These are phyloP conservation scores for Chrysemys picta DNA, from an alignment of 2,113 vertebrate genomes.

Conservation along the genomic window DNA sequence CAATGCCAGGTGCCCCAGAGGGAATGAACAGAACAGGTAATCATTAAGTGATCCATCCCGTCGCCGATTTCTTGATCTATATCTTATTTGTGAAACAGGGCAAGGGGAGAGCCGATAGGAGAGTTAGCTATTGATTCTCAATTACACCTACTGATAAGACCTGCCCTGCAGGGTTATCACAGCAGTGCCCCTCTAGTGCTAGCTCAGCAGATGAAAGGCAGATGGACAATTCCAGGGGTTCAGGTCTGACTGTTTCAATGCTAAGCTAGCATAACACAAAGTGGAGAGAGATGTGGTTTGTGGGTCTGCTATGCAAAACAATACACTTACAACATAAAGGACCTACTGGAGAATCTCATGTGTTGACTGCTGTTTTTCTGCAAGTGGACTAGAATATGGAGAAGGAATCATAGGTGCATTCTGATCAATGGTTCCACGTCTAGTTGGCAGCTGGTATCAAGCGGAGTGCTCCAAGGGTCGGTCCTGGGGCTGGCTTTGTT, in stretches of 20 bases:
- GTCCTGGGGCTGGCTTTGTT: no score
- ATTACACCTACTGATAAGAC: slow-evolving; percentile 73
- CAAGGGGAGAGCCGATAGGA: slow-evolving; percentile 52
- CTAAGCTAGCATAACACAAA: slow-evolving; percentile 73
- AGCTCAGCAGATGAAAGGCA: slow-evolving; percentile 77
- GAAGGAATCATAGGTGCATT: neutral
- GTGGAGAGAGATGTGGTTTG: slow-evolving; percentile 72
- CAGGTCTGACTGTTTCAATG: slow-evolving; percentile 74
- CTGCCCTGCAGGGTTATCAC: slow-evolving; percentile 63
- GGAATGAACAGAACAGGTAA: no score
- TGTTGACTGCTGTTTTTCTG: slow-evolving; percentile 6
- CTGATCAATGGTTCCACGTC: no score
- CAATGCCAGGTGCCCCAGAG: no score
- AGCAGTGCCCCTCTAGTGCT: slow-evolving; percentile 60
- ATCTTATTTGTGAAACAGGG: slow-evolving; percentile 75
- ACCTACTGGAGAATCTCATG: neutral
- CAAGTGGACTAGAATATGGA: accelerated
- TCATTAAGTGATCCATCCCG: no score
- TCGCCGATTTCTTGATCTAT: slow-evolving; percentile 35
- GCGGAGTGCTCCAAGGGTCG: no score
- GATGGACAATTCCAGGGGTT: slow-evolving; percentile 82
- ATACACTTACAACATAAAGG: slow-evolving; percentile 40
- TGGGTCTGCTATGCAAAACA: slow-evolving; percentile 64
- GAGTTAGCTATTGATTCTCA: slow-evolving; percentile 72
- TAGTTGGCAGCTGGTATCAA: no score